phyloP scores from a whole-genome alignment of 2,113 vertebrate species.

The Arizona elegans region DNA sequence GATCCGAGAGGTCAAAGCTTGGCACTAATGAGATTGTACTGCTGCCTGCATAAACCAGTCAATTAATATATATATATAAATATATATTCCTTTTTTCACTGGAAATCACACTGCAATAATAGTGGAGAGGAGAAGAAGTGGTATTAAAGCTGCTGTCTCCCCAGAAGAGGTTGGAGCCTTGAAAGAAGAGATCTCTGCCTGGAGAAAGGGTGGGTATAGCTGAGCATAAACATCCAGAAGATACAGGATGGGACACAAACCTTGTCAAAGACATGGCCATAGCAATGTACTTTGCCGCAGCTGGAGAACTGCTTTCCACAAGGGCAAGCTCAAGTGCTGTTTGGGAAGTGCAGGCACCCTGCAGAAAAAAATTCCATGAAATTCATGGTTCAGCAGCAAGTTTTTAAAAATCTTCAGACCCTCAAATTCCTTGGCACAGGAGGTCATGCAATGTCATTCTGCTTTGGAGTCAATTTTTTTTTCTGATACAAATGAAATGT shows the following conservation, averaged over 20 bases:
- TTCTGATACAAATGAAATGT: background rate
- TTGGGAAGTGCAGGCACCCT: fast-evolving
- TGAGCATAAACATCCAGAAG: background rate
- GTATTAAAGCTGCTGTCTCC: background rate
- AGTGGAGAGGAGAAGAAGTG: fast-evolving
- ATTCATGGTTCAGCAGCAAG: background rate
- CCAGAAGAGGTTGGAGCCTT: background rate
- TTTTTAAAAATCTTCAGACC: background rate
- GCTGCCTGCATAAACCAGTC: background rate
- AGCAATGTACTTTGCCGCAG: no score
- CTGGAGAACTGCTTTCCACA: background rate
- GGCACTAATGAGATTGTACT: slow-evolving; percentile 24
- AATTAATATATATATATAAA: background rate
- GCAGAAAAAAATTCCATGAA: fast-evolving
- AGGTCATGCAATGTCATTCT: background rate
- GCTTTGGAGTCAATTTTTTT: background rate
- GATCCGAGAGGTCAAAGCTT: background rate
- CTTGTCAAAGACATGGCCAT: background rate
- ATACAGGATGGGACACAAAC: background rate
- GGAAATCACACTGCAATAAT: background rate
- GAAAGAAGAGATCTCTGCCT: background rate
- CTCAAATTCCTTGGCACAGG: background rate
- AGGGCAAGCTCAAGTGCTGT: background rate
- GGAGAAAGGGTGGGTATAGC: background rate
- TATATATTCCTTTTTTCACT: background rate